Conservation (phyloP, 2,888 invertebrate species). For the Meta bourneti region DNA sequence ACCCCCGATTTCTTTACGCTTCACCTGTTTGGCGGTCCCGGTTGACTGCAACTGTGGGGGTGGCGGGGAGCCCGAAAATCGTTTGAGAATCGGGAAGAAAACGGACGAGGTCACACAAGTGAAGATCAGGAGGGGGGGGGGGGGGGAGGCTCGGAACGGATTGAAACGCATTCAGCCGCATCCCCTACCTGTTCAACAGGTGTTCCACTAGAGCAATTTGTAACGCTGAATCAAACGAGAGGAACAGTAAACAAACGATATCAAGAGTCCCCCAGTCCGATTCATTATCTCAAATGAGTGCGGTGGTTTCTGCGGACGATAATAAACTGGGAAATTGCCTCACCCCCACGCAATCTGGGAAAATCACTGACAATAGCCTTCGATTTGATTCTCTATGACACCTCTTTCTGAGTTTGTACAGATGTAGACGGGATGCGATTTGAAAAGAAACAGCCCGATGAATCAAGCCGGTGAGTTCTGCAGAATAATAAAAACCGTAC, state of each 20-base stretch:
- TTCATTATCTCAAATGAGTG: no score
- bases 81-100: conserved; percentile 43
- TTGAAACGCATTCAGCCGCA: conserved; percentile 53
- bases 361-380: no score
- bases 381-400: no score
- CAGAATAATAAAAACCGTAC: neutral
- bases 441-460: conserved; percentile 6
- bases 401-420: neutral
- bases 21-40: conserved; percentile 61
- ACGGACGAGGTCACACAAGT: conserved; percentile 26
- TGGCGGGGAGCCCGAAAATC: conserved; percentile 21
- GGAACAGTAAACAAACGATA: conserved; percentile 52
- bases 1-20: conserved; percentile 45
- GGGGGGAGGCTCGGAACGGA: conserved; percentile 13
- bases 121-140: conserved; percentile 23
- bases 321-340: no score
- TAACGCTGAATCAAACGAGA: conserved; percentile 53
- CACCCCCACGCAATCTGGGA: no score
- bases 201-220: conserved; percentile 74
- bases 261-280: neutral
- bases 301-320: no score
- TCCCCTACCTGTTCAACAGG: conserved; percentile 72
- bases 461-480: neutral
- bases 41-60: conserved; percentile 52
- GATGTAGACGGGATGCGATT: conserved; percentile 16